Evolutionary conservation across 2,113 vertebrate species (phyloP).

Genomic region (Marmota flaviventris): DNA sequence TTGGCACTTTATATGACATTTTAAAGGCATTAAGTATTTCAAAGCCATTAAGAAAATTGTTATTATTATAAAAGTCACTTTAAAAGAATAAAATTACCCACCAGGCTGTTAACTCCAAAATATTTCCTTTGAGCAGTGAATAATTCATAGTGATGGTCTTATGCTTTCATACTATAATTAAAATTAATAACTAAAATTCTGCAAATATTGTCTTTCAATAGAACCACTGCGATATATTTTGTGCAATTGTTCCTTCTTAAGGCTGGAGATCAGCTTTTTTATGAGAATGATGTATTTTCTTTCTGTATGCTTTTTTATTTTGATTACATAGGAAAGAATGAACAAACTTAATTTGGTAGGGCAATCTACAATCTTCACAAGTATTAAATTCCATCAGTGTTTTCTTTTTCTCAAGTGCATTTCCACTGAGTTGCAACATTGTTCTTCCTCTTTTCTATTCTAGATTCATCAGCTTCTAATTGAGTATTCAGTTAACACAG

Average conservation of each 20-base stretch:
- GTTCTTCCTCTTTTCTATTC: neutral
- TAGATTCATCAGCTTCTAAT: slow-evolving; percentile 35
- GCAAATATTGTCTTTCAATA: neutral
- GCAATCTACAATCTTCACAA: neutral
- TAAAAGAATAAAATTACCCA: slow-evolving; percentile 68
- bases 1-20: slow-evolving; percentile 66
- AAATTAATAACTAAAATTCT: slow-evolving; percentile 18
- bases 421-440: neutral
- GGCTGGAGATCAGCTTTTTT: neutral
- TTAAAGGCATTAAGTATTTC: slow-evolving; percentile 66
- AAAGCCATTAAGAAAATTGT: slow-evolving; percentile 66
- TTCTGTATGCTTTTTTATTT: neutral
- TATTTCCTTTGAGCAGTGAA: slow-evolving; percentile 46
- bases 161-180: slow-evolving; percentile 24
- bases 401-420: slow-evolving; percentile 16
- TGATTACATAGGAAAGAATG: neutral
- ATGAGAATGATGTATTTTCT: neutral
- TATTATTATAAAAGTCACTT: slow-evolving; percentile 64
- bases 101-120: slow-evolving; percentile 33
- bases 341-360: neutral
- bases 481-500: slow-evolving; percentile 19
- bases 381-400: neutral
- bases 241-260: neutral
- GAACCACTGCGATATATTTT: neutral
- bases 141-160: neutral